Conservation (phyloP, 2,888 invertebrate species). For the Glaucopsyche alexis region DNA sequence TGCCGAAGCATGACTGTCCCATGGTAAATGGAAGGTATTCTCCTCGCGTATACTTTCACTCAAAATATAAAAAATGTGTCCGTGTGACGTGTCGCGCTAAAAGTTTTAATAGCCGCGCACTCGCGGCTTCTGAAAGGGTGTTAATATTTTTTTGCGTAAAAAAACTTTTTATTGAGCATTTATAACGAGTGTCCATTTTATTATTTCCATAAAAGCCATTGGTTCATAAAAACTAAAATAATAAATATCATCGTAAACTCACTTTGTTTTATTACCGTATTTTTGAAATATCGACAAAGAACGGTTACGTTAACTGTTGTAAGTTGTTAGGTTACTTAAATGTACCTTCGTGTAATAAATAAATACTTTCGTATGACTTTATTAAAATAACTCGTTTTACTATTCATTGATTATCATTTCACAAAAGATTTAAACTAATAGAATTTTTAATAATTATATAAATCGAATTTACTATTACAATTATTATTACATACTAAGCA, state of each 20-base stretch:
- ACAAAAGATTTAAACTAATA: too few relatives aligned
- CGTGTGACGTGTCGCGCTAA: constrained; percentile 8
- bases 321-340: too few relatives aligned
- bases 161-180: not conserved
- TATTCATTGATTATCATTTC: too few relatives aligned
- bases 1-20: too few relatives aligned
- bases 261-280: not conserved
- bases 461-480: too few relatives aligned
- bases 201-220: constrained; percentile 4
- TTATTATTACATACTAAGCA: too few relatives aligned
- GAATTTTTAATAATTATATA: too few relatives aligned
- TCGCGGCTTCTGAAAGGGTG: not conserved
- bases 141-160: not conserved
- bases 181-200: constrained; percentile 11
- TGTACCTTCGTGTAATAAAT: too few relatives aligned
- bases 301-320: too few relatives aligned
- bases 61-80: not conserved
- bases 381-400: too few relatives aligned
- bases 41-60: not conserved
- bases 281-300: not conserved
- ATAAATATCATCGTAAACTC: constrained; percentile 13
- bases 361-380: too few relatives aligned
- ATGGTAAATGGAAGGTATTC: too few relatives aligned
- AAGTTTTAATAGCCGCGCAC: not conserved
- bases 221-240: constrained; percentile 9